These are phyloP conservation scores for Arctopsyche grandis DNA, from an alignment of 1,140 invertebrate genomes.

Conservation along the genomic window DNA sequence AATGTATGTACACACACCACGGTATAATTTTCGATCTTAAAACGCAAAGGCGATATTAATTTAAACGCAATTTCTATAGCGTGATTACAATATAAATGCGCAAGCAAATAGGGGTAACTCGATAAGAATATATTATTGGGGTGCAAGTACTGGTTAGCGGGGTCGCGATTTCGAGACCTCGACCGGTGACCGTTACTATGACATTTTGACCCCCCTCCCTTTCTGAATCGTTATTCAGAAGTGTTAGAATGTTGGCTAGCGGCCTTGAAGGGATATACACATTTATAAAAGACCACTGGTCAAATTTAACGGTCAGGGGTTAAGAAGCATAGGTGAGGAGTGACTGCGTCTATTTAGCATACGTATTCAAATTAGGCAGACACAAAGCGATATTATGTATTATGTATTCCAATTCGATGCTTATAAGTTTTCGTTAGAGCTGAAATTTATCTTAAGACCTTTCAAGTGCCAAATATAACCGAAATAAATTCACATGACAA, in stretches of 20 bases:
- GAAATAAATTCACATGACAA: neutral
- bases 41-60: too few species aligned
- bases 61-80: neutral
- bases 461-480: too few species aligned
- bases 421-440: too few species aligned
- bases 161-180: conserved; percentile 42
- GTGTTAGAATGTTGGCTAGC: neutral
- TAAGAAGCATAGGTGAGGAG: conserved; percentile 38
- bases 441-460: too few species aligned
- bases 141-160: conserved; percentile 34
- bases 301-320: conserved; percentile 43
- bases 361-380: neutral
- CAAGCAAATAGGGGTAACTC: neutral
- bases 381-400: neutral
- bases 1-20: too few species aligned
- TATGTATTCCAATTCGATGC: neutral
- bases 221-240: neutral
- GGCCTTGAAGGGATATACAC: neutral
- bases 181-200: conserved; percentile 43
- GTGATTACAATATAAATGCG: neutral
- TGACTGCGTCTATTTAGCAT: conserved; percentile 8
- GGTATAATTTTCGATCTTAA: too few species aligned
- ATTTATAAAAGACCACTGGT: conserved; percentile 12
- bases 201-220: conserved; percentile 36
- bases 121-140: neutral